phyloP scores from a whole-genome alignment of 37 sponge, comb jelly and placozoan species.

The Oscarella lobularis region DNA sequence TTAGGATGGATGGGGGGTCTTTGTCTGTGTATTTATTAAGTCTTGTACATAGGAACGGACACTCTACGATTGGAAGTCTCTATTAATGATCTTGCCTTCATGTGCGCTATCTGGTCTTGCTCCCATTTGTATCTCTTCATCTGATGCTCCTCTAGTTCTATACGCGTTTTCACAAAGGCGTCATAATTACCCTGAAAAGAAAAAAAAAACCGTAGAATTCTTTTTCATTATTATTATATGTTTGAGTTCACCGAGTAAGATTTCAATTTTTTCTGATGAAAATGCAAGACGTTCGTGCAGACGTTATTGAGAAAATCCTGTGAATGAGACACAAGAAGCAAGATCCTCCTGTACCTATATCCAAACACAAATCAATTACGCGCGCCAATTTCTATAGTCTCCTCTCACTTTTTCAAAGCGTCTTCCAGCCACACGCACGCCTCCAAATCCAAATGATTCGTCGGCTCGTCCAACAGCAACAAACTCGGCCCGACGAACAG shows the following conservation, averaged over 20 bases:
- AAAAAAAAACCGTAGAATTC: background rate
- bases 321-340: slow-evolving; percentile 88
- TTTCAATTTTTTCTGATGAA: slow-evolving; percentile 32
- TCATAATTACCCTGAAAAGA: slow-evolving; percentile 84
- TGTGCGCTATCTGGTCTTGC: slow-evolving; percentile 87
- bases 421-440: slow-evolving; percentile 96
- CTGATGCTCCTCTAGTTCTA: slow-evolving; percentile 90
- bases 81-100: slow-evolving; percentile 45
- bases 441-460: slow-evolving; percentile 89
- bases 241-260: slow-evolving; percentile 48
- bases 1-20: too few species aligned
- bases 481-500: slow-evolving; percentile 73
- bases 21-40: too few species aligned
- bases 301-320: slow-evolving; percentile 95
- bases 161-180: slow-evolving; percentile 64
- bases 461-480: slow-evolving; percentile 86
- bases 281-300: slow-evolving; percentile 92
- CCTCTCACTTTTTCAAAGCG: slow-evolving; percentile 60
- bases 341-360: slow-evolving; percentile 57
- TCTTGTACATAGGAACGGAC: too few species aligned
- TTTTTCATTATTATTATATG: background rate
- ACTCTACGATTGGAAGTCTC: too few species aligned
- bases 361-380: background rate
- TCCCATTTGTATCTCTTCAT: slow-evolving; percentile 96
- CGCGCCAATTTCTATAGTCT: background rate